Evolutionary conservation across 2,113 vertebrate species (phyloP).

Genomic region (Ochotona curzoniae): DNA sequence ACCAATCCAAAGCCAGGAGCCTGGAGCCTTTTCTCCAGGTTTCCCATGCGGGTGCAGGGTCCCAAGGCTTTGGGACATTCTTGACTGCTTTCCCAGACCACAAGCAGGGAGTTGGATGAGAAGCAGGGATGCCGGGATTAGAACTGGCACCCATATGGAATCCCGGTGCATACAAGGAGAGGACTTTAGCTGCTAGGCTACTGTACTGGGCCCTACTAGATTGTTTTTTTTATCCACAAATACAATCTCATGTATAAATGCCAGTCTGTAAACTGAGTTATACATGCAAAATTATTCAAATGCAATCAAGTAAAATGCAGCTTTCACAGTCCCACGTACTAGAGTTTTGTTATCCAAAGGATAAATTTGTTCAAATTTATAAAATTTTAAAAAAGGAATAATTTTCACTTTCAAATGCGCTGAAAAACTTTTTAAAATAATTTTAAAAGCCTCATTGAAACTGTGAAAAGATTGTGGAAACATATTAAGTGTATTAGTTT

Average conservation of each 20-base stretch:
- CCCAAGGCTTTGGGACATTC: too few relatives aligned
- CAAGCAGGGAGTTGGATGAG: too few relatives aligned
- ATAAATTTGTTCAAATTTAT: conserved; percentile 21
- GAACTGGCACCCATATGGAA: too few relatives aligned
- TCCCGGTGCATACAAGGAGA: too few relatives aligned
- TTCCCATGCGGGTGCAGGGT: too few relatives aligned
- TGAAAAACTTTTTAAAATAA: not conserved
- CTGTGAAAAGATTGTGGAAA: not conserved
- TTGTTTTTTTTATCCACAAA: not conserved
- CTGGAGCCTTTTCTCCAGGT: too few relatives aligned
- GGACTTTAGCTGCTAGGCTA: too few relatives aligned
- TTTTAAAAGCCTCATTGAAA: conserved; percentile 40
- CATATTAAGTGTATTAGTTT: not conserved
- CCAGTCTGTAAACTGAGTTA: not conserved
- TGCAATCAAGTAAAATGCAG: not conserved
- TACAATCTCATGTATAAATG: not conserved
- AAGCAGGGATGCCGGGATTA: too few relatives aligned
- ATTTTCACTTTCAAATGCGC: conserved; percentile 23
- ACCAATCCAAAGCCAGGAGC: too few relatives aligned
- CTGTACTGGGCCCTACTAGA: too few relatives aligned
- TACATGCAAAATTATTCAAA: not conserved
- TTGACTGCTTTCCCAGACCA: too few relatives aligned
- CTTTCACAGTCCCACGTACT: not conserved
- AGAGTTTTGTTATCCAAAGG: not conserved
- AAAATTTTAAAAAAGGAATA: conserved; percentile 31